A percentile compares a stretch with the other conserved stretches of the same genome.
phyloP scores from a whole-genome alignment of 2,888 invertebrate species.

The Beris chalybata region DNA sequence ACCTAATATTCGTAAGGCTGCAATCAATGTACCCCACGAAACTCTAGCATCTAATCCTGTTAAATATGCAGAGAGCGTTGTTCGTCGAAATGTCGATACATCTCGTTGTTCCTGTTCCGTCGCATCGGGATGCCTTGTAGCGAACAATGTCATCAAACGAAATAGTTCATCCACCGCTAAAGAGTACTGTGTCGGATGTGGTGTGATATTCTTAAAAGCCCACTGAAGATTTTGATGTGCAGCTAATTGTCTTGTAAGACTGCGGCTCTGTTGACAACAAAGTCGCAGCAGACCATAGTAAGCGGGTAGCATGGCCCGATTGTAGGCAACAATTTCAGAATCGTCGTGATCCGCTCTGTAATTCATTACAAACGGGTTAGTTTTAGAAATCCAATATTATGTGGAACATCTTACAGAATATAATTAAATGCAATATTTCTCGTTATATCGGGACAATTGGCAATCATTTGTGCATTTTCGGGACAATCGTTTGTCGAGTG shows the following conservation, averaged over 20 bases:
- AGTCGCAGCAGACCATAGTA: conserved; percentile 87
- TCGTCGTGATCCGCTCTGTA: conserved; percentile 92
- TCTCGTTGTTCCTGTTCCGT: conserved; percentile 77
- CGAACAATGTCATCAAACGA: conserved; percentile 86
- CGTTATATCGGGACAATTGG: conserved; percentile 83
- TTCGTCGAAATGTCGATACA: conserved; percentile 81
- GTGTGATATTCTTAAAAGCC: conserved; percentile 95
- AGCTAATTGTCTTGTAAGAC: conserved; percentile 83
- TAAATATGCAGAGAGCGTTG: conserved; percentile 84
- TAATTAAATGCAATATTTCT: conserved; percentile 97
- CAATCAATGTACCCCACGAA: conserved; percentile 92
- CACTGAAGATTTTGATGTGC: conserved; percentile 94
- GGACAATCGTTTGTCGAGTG: conserved; percentile 90
- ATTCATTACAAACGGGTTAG: neutral
- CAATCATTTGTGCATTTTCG: conserved; percentile 86
- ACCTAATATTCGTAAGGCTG: conserved; percentile 79
- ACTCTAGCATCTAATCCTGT: conserved; percentile 87
- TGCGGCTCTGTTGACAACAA: conserved; percentile 85
- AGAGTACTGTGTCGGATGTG: conserved; percentile 92
- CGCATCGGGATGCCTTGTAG: conserved; percentile 78
- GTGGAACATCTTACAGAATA: conserved; percentile 73
- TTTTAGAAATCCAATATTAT: conserved; percentile 23
- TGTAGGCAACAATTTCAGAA: conserved; percentile 92
- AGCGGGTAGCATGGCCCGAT: conserved; percentile 90
- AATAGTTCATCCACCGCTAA: conserved; percentile 91